Percentiles rank a stretch among this genome's conserved stretches.
phyloP scores from a whole-genome alignment of 2,797 vertebrate genomes.

The Serranus cabrilla region DNA sequence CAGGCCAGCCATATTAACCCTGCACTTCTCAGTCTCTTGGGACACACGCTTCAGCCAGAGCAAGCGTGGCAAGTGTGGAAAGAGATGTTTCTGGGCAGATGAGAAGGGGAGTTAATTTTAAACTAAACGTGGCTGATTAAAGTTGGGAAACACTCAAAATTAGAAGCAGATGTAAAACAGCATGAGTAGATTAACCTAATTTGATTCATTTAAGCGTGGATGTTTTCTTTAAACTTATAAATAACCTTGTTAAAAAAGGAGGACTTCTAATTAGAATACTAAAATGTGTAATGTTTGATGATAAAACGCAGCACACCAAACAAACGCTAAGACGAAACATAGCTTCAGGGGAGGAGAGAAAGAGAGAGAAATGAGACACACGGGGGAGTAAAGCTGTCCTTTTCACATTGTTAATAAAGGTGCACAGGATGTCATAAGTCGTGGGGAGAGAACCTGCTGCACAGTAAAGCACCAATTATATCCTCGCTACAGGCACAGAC shows the following conservation, averaged over 20 bases:
- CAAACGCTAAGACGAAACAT: not conserved
- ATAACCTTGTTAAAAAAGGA: not conserved
- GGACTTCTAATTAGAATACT: not conserved
- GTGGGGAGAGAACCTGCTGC: not conserved
- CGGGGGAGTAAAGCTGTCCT: not conserved
- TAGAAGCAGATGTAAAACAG: not conserved
- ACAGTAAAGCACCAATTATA: conserved; percentile 9
- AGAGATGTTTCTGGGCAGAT: conserved; percentile 52
- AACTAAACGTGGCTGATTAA: not conserved
- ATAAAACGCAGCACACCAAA: not conserved
- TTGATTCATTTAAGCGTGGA: not conserved
- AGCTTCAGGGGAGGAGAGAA: not conserved
- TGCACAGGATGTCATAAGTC: not conserved
- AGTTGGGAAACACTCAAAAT: not conserved
- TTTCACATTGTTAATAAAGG: not conserved
- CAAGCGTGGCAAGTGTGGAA: conserved; percentile 5
- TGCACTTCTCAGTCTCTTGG: conserved; percentile 8
- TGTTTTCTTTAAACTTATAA: not conserved
- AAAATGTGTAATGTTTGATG: not conserved
- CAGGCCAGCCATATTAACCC: conserved; percentile 24
- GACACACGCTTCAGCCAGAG: conserved; percentile 1
- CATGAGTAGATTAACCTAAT: not conserved
- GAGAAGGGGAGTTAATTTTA: not conserved
- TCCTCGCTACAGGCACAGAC: conserved; percentile 7
- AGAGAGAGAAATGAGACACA: not conserved